phyloP scores from a whole-genome alignment of 2,113 vertebrate species.

The Rhadina sibilatrix region DNA sequence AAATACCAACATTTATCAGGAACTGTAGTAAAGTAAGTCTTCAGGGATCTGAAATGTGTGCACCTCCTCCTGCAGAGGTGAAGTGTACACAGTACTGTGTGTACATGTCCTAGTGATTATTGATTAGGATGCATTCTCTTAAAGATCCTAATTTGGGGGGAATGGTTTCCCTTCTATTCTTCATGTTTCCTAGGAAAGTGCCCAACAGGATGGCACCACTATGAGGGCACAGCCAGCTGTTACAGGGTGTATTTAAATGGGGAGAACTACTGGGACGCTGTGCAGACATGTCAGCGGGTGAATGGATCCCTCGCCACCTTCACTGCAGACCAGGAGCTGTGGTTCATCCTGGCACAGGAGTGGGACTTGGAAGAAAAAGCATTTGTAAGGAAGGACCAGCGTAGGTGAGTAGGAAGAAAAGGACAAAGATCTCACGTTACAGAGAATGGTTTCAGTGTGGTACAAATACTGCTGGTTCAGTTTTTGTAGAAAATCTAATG shows the following conservation, averaged over 20 bases:
- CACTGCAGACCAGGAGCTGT: constrained; percentile 92
- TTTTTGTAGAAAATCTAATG: neutral
- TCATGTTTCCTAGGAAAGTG: constrained; percentile 93
- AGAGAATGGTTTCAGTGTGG: neutral
- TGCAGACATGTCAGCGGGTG: constrained; percentile 92
- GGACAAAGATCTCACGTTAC: accelerated
- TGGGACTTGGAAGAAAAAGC: constrained; percentile 90
- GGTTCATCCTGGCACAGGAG: constrained; percentile 93
- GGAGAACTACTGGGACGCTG: constrained; percentile 97
- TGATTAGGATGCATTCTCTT: neutral
- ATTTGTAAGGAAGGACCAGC: constrained; percentile 87
- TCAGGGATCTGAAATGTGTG: neutral
- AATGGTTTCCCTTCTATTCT: constrained; percentile 65
- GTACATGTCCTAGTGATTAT: accelerated
- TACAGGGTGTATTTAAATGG: constrained; percentile 92
- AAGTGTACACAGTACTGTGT: neutral
- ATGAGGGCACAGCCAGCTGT: constrained; percentile 96
- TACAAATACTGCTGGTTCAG: neutral
- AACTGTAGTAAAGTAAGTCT: neutral
- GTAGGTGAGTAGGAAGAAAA: constrained; percentile 79
- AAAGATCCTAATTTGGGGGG: constrained; percentile 75
- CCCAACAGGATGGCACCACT: constrained; percentile 95
- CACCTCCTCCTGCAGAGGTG: neutral
- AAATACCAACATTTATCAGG: neutral
- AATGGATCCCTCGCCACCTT: constrained; percentile 95